These are phyloP conservation scores for Globodera rostochiensis DNA, from an alignment of 1,140 invertebrate genomes.

Conservation along the genomic window DNA sequence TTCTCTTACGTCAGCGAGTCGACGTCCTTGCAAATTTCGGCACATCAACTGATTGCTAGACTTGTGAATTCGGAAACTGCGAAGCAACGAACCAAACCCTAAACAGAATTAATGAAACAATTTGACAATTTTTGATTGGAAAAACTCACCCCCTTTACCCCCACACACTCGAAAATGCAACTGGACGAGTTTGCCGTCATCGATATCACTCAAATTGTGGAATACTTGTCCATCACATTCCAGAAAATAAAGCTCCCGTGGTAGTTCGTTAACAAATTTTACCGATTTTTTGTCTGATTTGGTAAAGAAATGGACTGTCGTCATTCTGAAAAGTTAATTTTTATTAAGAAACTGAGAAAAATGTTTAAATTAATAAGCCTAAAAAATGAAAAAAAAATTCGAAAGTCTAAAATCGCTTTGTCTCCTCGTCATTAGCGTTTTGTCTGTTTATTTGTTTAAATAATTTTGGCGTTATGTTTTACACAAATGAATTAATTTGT, in stretches of 20 bases:
- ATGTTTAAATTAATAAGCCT: too few species aligned
- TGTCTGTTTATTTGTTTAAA: too few species aligned
- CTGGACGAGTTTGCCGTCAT: slow-evolving; percentile 33
- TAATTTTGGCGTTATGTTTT: too few species aligned
- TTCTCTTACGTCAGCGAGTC: slow-evolving; percentile 55
- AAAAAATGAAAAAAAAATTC: too few species aligned
- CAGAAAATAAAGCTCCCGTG: slow-evolving; percentile 29
- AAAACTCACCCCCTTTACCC: slow-evolving; percentile 41
- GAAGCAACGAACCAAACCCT: slow-evolving; percentile 51
- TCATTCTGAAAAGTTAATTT: neutral
- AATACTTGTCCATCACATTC: slow-evolving; percentile 35
- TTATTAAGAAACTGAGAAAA: too few species aligned
- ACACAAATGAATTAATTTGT: too few species aligned
- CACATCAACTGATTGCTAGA: slow-evolving; percentile 53
- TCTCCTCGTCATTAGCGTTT: too few species aligned
- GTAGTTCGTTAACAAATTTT: slow-evolving; percentile 5
- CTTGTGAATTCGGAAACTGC: slow-evolving; percentile 52
- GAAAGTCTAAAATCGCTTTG: too few species aligned
- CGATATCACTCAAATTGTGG: slow-evolving; percentile 32
- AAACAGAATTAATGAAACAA: slow-evolving; percentile 13
- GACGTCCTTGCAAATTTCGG: slow-evolving; percentile 48
- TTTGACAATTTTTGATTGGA: neutral
- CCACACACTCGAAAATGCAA: slow-evolving; percentile 40
- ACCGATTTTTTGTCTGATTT: slow-evolving; percentile 20
- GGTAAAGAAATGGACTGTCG: neutral